Evolutionary conservation across 2,888 invertebrate species (phyloP).

Genomic region (Eurois occulta): DNA sequence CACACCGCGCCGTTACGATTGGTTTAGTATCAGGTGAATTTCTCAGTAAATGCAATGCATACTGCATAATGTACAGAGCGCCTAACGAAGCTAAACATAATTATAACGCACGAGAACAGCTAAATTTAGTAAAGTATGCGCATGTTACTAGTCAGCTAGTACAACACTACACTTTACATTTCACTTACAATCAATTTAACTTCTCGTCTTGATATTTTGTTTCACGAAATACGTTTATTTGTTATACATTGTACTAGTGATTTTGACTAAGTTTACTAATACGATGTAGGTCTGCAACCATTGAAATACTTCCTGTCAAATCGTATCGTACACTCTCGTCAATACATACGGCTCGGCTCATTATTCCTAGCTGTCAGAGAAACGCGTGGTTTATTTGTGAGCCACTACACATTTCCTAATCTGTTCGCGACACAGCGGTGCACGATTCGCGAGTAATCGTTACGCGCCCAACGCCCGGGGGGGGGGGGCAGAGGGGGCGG

Average conservation of each 20-base stretch:
- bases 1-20: not conserved
- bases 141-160: not conserved
- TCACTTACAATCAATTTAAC: constrained; percentile 7
- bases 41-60: not conserved
- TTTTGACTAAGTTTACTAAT: not conserved
- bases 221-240: not conserved
- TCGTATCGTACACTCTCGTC: not conserved
- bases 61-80: constrained; percentile 20
- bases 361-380: not conserved
- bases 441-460: constrained; percentile 17
- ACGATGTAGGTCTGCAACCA: not conserved
- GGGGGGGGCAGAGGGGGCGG: not conserved
- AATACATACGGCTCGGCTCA: not conserved
- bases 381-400: not conserved
- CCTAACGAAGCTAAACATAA: constrained; percentile 14
- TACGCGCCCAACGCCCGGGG: not conserved
- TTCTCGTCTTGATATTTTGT: not conserved
- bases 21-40: not conserved
- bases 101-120: not conserved
- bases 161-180: constrained; percentile 11
- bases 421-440: constrained; percentile 17
- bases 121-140: constrained; percentile 29
- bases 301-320: not conserved
- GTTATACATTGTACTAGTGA: not conserved
- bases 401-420: not conserved